Evolutionary conservation across 2,797 vertebrate species (phyloP).

Genomic region (Eidolon dupreanum): DNA sequence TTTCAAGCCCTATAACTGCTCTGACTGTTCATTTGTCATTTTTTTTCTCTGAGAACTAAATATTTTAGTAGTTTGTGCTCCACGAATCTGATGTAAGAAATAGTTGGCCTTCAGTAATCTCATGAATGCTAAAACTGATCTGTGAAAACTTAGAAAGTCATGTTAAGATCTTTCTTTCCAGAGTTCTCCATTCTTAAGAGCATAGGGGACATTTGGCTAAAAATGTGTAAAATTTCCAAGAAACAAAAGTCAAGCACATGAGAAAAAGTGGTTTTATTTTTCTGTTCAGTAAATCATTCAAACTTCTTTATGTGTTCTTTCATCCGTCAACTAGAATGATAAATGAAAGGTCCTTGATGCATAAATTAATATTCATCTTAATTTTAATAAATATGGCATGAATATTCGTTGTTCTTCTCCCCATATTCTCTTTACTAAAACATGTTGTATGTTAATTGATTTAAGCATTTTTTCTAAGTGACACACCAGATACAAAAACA

Average conservation of each 20-base stretch:
- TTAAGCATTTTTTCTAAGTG: not conserved
- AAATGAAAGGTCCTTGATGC: conserved; percentile 14
- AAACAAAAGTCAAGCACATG: conserved; percentile 26
- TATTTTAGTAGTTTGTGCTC: conserved; percentile 68
- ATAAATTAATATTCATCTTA: conserved; percentile 65
- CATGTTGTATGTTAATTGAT: conserved; percentile 21
- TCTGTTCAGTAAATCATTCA: conserved; percentile 47
- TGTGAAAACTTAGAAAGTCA: conserved; percentile 33
- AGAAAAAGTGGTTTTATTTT: not conserved
- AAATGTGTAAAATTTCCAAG: not conserved
- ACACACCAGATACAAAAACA: not conserved
- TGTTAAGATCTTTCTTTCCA: not conserved
- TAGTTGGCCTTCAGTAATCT: conserved; percentile 34
- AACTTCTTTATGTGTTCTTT: conserved; percentile 56
- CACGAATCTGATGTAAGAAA: conserved; percentile 66
- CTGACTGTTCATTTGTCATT: conserved; percentile 59
- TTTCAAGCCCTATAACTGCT: conserved; percentile 18
- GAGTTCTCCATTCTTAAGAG: conserved; percentile 51
- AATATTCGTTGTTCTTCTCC: not conserved
- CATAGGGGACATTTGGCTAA: conserved; percentile 63
- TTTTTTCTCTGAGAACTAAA: conserved; percentile 58
- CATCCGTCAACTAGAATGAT: not conserved
- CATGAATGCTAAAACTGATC: conserved; percentile 61
- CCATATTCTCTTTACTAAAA: not conserved
- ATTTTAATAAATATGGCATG: conserved; percentile 13